These are phyloP conservation scores for Tetragnatha montana DNA, from an alignment of 2,888 invertebrate genomes.

Conservation along the genomic window DNA sequence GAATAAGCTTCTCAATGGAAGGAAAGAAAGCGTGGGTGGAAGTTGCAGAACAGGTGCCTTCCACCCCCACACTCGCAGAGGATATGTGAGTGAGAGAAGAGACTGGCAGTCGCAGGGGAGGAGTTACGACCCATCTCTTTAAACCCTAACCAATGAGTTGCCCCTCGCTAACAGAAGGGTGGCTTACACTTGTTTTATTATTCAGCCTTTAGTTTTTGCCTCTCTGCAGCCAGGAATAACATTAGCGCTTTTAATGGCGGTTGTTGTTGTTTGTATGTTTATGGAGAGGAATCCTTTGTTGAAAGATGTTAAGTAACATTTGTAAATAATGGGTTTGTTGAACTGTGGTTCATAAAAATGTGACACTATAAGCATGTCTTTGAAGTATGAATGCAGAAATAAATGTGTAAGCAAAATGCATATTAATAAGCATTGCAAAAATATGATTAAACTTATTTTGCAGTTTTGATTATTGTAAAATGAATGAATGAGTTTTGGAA, in stretches of 20 bases:
- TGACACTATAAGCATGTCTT: no score
- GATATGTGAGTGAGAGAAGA: neutral
- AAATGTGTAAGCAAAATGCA: no score
- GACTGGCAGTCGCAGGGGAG: conserved; percentile 22
- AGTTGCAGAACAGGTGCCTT: neutral
- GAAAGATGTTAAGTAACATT: no score
- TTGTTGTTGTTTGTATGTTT: neutral
- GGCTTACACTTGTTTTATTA: neutral
- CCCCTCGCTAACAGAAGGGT: neutral
- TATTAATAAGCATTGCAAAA: no score
- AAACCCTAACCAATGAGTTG: conserved; percentile 34
- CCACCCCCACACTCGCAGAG: conserved; percentile 45
- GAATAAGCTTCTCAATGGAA: neutral
- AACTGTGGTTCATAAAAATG: no score
- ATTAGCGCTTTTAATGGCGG: neutral
- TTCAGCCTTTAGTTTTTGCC: neutral
- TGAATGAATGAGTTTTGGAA: no score
- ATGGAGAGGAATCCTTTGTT: no score
- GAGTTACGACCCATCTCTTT: conserved; percentile 37
- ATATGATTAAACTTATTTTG: no score
- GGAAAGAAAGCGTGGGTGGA: neutral
- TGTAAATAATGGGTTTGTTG: no score
- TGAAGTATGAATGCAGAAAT: no score
- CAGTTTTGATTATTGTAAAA: no score
- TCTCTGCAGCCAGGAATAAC: neutral